Conservation (phyloP, 1,140 invertebrate species). For the Tyrophagus putrescentiae region DNA sequence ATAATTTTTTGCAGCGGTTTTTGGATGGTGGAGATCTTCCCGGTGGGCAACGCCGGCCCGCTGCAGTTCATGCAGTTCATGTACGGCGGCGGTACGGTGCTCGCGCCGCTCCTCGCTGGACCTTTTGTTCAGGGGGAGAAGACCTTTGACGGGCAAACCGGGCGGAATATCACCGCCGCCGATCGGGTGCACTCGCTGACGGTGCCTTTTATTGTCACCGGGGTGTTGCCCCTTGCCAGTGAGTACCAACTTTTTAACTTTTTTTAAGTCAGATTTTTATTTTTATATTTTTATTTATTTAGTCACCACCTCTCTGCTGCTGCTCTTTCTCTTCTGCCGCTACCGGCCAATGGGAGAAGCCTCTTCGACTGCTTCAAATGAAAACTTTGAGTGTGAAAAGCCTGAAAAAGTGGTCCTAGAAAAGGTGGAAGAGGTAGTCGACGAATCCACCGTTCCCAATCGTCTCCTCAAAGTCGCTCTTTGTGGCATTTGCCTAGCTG, state of each 20-base stretch:
- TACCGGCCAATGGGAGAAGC: not conserved
- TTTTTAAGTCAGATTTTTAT: not conserved
- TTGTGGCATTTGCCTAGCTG: not conserved
- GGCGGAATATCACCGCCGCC: not conserved
- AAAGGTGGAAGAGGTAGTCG: not conserved
- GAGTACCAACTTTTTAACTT: not conserved
- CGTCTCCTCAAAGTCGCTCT: not conserved
- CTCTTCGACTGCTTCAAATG: not conserved
- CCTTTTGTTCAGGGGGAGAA: not conserved
- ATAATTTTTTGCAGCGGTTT: no score
- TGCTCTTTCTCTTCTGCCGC: not conserved
- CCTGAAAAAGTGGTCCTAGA: no score
- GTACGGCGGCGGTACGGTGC: constrained; percentile 2
- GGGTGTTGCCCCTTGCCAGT: not conserved
- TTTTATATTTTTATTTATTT: not conserved
- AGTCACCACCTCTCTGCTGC: not conserved
- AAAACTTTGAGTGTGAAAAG: no score
- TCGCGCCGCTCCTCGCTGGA: not conserved
- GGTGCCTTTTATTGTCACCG: not conserved
- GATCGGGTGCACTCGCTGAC: not conserved
- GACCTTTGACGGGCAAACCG: not conserved
- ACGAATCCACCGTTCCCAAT: not conserved
- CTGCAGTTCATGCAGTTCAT: constrained; percentile 15
- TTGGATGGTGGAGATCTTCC: constrained; percentile 14
- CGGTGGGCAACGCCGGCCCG: not conserved